Conservation (phyloP, 1,140 invertebrate genomes). For the Drosophila aff. region DNA sequence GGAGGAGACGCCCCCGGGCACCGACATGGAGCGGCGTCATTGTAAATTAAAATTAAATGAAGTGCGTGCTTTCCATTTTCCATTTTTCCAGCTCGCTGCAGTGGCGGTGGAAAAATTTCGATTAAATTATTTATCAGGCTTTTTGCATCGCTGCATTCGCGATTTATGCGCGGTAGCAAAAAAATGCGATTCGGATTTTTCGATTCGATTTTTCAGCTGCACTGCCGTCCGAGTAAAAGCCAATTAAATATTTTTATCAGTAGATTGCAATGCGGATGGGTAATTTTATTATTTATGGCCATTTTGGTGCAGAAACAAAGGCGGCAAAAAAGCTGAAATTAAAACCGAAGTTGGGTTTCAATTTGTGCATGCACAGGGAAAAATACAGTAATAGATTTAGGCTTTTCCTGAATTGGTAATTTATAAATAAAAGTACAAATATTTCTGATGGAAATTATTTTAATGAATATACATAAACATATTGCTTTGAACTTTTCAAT, state of each 20-base stretch:
- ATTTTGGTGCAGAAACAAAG: slow-evolving; percentile 30
- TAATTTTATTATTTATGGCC: slow-evolving; percentile 79
- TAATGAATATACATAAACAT: too few species aligned
- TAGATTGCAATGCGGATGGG: slow-evolving; percentile 75
- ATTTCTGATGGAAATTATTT: too few species aligned
- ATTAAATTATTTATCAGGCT: slow-evolving; percentile 79
- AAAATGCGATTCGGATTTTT: slow-evolving; percentile 63
- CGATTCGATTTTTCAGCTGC: slow-evolving; percentile 57
- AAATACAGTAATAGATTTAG: neutral
- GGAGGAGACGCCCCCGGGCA: slow-evolving; percentile 14
- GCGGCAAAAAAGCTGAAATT: slow-evolving; percentile 54
- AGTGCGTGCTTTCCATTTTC: slow-evolving; percentile 72
- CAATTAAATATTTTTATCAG: slow-evolving; percentile 83
- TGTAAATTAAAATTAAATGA: slow-evolving; percentile 82
- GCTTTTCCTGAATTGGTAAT: neutral
- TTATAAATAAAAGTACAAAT: neutral
- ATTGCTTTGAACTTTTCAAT: too few species aligned
- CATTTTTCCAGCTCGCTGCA: slow-evolving; percentile 41
- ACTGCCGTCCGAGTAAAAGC: slow-evolving; percentile 52
- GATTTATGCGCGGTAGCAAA: slow-evolving; percentile 73
- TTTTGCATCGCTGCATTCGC: slow-evolving; percentile 63
- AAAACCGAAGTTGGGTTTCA: slow-evolving; percentile 60
- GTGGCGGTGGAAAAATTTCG: slow-evolving; percentile 69
- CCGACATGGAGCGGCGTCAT: slow-evolving; percentile 59
- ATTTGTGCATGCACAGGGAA: slow-evolving; percentile 45